Evolutionary conservation across 2,113 vertebrate species (phyloP).

Genomic region (Thymallus thymallus): DNA sequence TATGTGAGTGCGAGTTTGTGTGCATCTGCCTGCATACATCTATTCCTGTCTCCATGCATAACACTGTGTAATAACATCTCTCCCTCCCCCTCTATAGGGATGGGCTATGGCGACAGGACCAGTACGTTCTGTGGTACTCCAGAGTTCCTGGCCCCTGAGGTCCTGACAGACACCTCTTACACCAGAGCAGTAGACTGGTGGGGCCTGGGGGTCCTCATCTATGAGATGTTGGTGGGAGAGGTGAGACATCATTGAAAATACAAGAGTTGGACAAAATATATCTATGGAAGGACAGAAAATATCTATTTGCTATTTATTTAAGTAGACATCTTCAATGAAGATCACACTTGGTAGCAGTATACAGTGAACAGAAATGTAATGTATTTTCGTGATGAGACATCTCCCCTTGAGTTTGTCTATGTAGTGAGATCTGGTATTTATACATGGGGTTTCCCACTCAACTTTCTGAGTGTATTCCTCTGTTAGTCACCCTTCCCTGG

Average conservation of each 20-base stretch:
- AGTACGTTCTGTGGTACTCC: slow-evolving; percentile 98
- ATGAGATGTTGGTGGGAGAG: slow-evolving; percentile 98
- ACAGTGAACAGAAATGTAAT: too few species aligned
- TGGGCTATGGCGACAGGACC: slow-evolving; percentile 95
- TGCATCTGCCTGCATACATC: background rate
- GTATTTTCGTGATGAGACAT: too few species aligned
- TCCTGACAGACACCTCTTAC: slow-evolving; percentile 94
- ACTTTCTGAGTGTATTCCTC: slow-evolving; percentile 41
- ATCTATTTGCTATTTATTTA: too few species aligned
- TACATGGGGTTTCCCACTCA: too few species aligned
- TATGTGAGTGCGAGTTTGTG: background rate
- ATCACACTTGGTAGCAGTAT: too few species aligned
- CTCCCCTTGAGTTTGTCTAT: too few species aligned
- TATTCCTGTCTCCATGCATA: background rate
- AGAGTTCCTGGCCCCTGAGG: slow-evolving; percentile 96
- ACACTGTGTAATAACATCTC: background rate
- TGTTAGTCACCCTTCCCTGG: slow-evolving; percentile 94
- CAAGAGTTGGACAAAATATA: too few species aligned
- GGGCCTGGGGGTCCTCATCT: slow-evolving; percentile 97
- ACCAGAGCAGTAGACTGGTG: slow-evolving; percentile 97
- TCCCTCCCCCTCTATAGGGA: slow-evolving; percentile 76
- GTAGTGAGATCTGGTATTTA: too few species aligned
- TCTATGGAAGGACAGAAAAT: too few species aligned
- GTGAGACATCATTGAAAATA: slow-evolving; percentile 68
- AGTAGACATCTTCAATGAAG: too few species aligned